Percentiles rank a stretch among this genome's conserved stretches.
Evolutionary conservation across 2,113 vertebrate genomes (phyloP).

Genomic region (Indicator indicator): DNA sequence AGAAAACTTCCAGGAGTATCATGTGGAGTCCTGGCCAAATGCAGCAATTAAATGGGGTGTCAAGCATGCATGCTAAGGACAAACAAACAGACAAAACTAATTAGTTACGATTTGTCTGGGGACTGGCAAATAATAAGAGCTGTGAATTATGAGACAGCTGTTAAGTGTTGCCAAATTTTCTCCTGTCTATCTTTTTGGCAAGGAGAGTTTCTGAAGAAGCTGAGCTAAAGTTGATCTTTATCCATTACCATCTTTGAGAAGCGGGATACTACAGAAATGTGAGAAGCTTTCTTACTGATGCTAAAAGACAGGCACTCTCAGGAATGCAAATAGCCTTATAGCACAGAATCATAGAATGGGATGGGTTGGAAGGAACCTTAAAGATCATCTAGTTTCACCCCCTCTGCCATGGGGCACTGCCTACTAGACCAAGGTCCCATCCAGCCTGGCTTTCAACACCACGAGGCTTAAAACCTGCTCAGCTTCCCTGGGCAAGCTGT

Average conservation of each 20-base stretch:
- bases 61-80: slow-evolving; percentile 1
- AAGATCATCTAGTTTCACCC: too few species aligned
- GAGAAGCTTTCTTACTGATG: background rate
- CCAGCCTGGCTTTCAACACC: too few species aligned
- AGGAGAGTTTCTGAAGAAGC: background rate
- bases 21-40: background rate
- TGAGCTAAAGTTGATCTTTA: background rate
- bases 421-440: too few species aligned
- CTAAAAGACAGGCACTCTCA: background rate
- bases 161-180: background rate
- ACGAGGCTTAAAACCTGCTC: too few species aligned
- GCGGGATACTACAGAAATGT: background rate
- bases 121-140: slow-evolving; percentile 22
- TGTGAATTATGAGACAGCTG: slow-evolving; percentile 13
- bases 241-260: rapidly evolving
- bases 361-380: too few species aligned
- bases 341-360: too few species aligned
- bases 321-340: background rate
- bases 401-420: too few species aligned
- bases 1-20: background rate
- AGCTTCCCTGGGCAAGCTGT: too few species aligned
- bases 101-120: slow-evolving; percentile 32
- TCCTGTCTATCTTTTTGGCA: background rate
- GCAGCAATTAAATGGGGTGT: slow-evolving; percentile 37
- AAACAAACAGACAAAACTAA: slow-evolving; percentile 43